phyloP scores from a whole-genome alignment of 2,797 vertebrate species.

The Etheostoma nigrum region DNA sequence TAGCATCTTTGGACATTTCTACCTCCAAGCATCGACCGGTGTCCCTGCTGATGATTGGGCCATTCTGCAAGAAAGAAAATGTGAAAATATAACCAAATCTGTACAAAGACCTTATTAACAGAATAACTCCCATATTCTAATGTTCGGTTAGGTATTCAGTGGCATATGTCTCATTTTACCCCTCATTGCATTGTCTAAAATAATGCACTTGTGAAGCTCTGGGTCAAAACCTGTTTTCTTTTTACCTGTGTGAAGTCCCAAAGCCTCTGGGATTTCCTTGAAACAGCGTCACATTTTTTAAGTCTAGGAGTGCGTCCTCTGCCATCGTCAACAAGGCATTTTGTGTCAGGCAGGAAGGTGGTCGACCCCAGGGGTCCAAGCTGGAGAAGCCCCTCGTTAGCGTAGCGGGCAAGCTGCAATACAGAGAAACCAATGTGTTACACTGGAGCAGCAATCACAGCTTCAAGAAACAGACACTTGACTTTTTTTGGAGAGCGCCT shows the following conservation, averaged over 20 bases:
- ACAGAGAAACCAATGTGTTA: conserved; percentile 40
- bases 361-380: conserved; percentile 96
- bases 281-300: conserved; percentile 91
- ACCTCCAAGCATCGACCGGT: conserved; percentile 96
- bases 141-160: neutral
- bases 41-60: conserved; percentile 96
- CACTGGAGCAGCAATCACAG: conserved; percentile 8
- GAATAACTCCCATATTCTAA: neutral
- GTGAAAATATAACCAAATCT: neutral
- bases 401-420: conserved; percentile 94
- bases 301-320: conserved; percentile 90
- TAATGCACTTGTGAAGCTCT: neutral
- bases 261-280: conserved; percentile 90
- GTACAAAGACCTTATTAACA: neutral
- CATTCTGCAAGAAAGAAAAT: conserved; percentile 83
- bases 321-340: conserved; percentile 95
- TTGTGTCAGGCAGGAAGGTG: conserved; percentile 95
- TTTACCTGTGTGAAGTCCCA: conserved; percentile 98
- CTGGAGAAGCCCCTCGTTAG: conserved; percentile 93
- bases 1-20: conserved; percentile 97
- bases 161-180: neutral
- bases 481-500: conserved; percentile 22
- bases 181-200: neutral
- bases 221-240: neutral
- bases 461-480: conserved; percentile 13